phyloP scores from a whole-genome alignment of 1,140 invertebrate genomes.

The Propsilocerus akamusi region DNA sequence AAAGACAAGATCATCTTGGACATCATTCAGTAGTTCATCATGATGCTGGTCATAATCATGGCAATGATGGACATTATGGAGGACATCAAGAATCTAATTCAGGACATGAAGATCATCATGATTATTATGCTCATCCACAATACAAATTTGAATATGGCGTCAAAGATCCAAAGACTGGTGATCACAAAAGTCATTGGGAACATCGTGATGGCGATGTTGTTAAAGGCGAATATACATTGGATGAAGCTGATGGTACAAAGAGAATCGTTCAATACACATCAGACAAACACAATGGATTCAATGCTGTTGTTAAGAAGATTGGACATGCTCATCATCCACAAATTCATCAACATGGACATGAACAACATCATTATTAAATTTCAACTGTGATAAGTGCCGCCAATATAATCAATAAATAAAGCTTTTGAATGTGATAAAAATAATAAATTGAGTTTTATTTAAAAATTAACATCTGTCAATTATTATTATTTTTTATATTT shows the following conservation, averaged over 20 bases:
- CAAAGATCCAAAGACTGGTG: constrained; percentile 27
- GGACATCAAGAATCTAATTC: constrained; percentile 8
- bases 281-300: constrained; percentile 37
- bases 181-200: constrained; percentile 29
- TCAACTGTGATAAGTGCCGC: too few species aligned
- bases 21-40: constrained; percentile 5
- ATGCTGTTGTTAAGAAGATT: constrained; percentile 34
- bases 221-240: constrained; percentile 29
- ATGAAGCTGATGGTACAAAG: constrained; percentile 37
- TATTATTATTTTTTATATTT: too few species aligned
- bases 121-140: constrained; percentile 13
- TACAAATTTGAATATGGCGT: constrained; percentile 29
- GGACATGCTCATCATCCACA: constrained; percentile 13
- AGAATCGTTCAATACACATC: constrained; percentile 37
- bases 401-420: too few species aligned
- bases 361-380: not conserved
- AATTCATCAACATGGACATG: not conserved
- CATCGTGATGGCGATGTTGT: constrained; percentile 24
- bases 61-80: constrained; percentile 7
- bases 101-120: constrained; percentile 6
- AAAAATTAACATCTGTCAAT: too few species aligned
- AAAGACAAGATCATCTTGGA: not conserved
- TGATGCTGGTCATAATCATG: constrained; percentile 5
- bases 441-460: too few species aligned
- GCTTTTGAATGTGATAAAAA: too few species aligned